These are phyloP conservation scores for Centropyge bicolor DNA, from an alignment of 2,797 vertebrate genomes.

Conservation along the genomic window DNA sequence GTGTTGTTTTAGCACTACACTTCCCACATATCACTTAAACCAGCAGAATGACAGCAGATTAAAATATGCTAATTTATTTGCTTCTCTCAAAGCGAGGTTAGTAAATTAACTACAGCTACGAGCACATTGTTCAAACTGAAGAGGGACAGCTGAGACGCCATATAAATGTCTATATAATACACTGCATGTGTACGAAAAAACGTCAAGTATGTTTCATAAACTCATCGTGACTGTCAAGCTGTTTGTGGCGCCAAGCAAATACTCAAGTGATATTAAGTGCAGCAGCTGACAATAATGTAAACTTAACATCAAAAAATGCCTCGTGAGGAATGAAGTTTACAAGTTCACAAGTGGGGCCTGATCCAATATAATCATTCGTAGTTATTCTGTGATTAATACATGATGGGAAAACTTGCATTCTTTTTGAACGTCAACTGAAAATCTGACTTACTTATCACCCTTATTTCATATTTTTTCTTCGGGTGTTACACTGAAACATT, in stretches of 20 bases:
- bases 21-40: slow-evolving; percentile 52
- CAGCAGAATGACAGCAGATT: slow-evolving; percentile 44
- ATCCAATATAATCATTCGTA: background rate
- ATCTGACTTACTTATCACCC: background rate
- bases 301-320: background rate
- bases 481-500: background rate
- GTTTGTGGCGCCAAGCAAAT: background rate
- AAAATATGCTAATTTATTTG: slow-evolving; percentile 48
- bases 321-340: background rate
- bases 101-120: background rate
- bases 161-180: background rate
- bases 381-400: background rate
- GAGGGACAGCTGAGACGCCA: background rate
- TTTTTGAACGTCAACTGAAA: background rate
- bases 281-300: background rate
- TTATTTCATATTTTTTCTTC: background rate
- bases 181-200: background rate
- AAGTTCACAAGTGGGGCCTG: background rate
- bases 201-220: background rate
- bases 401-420: background rate
- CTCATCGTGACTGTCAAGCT: background rate
- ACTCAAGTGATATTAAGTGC: background rate
- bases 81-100: slow-evolving; percentile 26
- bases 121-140: background rate
- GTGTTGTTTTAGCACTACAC: slow-evolving; percentile 48